Evolutionary conservation across 2,888 invertebrate species (phyloP).

Genomic region (Caenorhabditis doughertyi): DNA sequence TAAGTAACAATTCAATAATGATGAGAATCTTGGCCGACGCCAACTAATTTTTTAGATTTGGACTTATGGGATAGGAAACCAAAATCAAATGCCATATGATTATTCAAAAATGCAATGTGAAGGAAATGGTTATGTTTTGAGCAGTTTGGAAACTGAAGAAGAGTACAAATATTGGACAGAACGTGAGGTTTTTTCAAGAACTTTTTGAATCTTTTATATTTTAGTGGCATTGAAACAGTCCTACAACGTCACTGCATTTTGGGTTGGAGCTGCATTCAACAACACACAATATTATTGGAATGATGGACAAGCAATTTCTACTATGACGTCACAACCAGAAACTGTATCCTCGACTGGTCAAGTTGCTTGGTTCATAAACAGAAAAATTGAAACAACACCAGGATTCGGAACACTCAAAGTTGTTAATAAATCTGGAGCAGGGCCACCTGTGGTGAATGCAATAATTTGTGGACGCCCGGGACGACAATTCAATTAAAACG

Average conservation of each 20-base stretch:
- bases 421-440: neutral
- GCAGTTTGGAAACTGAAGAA: neutral
- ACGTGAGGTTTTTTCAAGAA: neutral
- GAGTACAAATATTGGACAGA: neutral
- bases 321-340: neutral
- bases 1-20: too few species aligned
- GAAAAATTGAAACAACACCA: neutral
- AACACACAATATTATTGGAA: neutral
- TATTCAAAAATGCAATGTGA: neutral
- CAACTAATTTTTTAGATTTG: too few species aligned
- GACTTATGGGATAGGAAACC: too few species aligned
- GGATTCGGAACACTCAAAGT: neutral
- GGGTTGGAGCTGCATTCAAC: neutral
- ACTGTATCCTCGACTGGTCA: neutral
- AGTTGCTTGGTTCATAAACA: neutral
- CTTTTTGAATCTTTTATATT: neutral
- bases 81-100: too few species aligned
- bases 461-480: neutral
- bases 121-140: neutral
- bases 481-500: neutral
- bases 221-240: neutral
- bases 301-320: neutral
- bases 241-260: neutral
- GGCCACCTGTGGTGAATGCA: neutral
- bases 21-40: too few species aligned